Conservation (phyloP, 2,113 vertebrate genomes). For the Conger conger region DNA sequence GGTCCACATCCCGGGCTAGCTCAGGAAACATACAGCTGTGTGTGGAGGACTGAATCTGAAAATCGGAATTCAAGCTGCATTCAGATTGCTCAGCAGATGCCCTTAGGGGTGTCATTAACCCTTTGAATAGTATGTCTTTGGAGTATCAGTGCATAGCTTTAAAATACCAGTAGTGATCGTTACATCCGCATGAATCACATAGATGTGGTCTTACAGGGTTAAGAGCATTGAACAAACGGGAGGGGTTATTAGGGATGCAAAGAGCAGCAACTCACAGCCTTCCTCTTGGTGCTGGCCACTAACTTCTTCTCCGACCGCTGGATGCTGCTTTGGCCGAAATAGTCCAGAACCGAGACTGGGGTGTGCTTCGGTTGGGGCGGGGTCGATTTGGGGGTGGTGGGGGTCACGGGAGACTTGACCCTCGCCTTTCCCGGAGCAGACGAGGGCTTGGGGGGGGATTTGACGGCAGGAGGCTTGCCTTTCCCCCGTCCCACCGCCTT, state of each 20-base stretch:
- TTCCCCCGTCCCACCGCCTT: constrained; percentile 24
- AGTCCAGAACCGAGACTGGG: constrained; percentile 83
- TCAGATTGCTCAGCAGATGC: too few species aligned
- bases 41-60: too few species aligned
- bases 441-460: constrained; percentile 43
- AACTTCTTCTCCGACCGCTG: constrained; percentile 90
- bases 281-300: constrained; percentile 84
- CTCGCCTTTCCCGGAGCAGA: constrained; percentile 46
- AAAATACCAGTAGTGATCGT: too few species aligned
- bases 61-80: too few species aligned
- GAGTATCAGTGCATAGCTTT: too few species aligned
- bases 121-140: too few species aligned
- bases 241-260: not conserved
- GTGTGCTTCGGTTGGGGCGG: constrained; percentile 73
- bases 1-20: too few species aligned
- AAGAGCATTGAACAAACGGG: too few species aligned
- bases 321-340: constrained; percentile 77
- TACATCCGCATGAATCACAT: too few species aligned
- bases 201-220: too few species aligned
- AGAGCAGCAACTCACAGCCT: constrained; percentile 77
- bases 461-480: constrained; percentile 16
- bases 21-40: too few species aligned
- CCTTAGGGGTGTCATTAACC: too few species aligned
- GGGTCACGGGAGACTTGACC: constrained; percentile 59
- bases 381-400: constrained; percentile 58